A percentile compares a stretch with the other conserved stretches of the same genome.
phyloP scores from a whole-genome alignment of 2,113 vertebrate species.

The mouse (Mus musculus) region DNA sequence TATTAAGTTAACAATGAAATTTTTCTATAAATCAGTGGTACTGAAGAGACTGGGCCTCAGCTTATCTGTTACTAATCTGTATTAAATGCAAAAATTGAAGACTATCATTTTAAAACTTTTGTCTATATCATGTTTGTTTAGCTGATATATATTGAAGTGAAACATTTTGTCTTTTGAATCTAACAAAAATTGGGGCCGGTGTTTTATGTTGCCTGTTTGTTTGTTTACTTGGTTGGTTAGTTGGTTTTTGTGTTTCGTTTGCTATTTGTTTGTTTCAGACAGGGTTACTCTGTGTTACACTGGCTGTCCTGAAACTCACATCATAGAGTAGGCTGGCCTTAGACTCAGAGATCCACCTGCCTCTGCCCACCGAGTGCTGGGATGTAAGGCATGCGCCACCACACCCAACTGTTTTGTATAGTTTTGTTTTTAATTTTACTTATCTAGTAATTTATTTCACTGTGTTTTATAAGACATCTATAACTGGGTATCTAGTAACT shows the following conservation, averaged over 20 bases:
- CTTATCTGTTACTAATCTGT: neutral
- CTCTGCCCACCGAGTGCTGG: neutral
- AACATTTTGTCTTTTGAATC: slow-evolving; percentile 11
- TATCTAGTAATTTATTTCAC: neutral
- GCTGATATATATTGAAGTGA: neutral
- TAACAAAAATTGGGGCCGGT: neutral
- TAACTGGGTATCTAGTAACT: neutral
- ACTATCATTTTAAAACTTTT: neutral
- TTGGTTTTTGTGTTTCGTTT: neutral
- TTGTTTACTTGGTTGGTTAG: neutral
- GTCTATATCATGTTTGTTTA: neutral
- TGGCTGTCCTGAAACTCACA: neutral
- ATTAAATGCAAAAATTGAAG: neutral
- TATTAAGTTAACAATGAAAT: neutral
- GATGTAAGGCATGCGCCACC: neutral
- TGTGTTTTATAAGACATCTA: neutral
- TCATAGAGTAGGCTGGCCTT: neutral
- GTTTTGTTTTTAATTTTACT: neutral
- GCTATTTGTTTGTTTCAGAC: neutral
- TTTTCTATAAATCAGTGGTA: neutral
- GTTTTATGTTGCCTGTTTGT: neutral
- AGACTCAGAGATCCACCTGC: neutral
- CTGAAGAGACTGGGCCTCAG: neutral
- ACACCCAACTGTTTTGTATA: neutral
- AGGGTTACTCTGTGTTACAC: neutral